These are phyloP conservation scores for Erithacus rubecula DNA, from an alignment of 2,797 vertebrate species.

Conservation along the genomic window DNA sequence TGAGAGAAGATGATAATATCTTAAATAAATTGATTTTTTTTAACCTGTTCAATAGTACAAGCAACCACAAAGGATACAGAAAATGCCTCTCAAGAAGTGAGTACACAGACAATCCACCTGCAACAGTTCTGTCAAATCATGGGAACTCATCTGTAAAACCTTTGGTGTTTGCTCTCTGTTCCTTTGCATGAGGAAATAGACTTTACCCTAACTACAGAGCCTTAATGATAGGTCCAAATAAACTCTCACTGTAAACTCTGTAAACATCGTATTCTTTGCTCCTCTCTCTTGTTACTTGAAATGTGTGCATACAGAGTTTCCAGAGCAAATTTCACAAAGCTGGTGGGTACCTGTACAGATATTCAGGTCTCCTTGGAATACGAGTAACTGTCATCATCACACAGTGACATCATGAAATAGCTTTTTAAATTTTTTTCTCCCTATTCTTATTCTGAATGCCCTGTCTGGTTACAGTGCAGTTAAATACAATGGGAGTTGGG, in stretches of 20 bases:
- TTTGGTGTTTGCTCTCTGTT: not conserved
- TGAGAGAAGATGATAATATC: not conserved
- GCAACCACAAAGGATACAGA: not conserved
- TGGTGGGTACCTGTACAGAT: not conserved
- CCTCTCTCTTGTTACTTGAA: not conserved
- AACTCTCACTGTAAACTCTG: not conserved
- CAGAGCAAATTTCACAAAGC: not conserved
- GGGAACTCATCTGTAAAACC: not conserved
- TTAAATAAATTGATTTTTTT: not conserved
- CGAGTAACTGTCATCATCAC: not conserved
- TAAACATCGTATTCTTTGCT: not conserved
- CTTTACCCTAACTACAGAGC: not conserved
- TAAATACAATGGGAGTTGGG: not conserved
- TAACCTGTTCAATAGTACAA: not conserved
- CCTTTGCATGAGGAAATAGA: not conserved
- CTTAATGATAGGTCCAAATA: not conserved
- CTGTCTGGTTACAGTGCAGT: not conserved
- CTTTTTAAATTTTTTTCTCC: rapidly evolving
- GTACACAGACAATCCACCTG: not conserved
- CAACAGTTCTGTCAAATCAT: not conserved
- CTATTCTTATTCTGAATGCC: not conserved
- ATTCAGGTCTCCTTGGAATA: not conserved
- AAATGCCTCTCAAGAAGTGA: not conserved
- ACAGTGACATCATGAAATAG: not conserved
- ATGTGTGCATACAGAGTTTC: not conserved